Conservation (phyloP, 2,888 invertebrate species). For the Drosophila maculinotata region DNA sequence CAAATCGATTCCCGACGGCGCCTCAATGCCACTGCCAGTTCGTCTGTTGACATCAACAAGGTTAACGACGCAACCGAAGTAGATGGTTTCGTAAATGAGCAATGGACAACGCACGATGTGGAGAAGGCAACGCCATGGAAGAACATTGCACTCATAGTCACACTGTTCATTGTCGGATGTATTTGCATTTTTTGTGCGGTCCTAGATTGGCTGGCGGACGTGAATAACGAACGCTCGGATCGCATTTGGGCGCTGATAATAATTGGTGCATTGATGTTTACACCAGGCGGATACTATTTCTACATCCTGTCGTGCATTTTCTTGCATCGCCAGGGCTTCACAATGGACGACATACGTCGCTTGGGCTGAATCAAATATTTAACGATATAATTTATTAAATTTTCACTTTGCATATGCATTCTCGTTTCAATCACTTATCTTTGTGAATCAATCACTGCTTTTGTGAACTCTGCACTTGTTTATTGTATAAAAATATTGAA, state of each 20-base stretch:
- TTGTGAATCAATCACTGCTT: constrained; percentile 21
- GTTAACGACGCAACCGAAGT: constrained; percentile 32
- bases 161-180: constrained; percentile 51
- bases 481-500: constrained; percentile 75
- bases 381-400: constrained; percentile 14
- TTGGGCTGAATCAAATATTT: constrained; percentile 42
- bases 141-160: constrained; percentile 59
- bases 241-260: constrained; percentile 59
- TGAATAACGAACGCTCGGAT: constrained; percentile 45
- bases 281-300: constrained; percentile 67
- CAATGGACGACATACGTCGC: constrained; percentile 71
- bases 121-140: constrained; percentile 61
- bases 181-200: constrained; percentile 57
- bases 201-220: constrained; percentile 46
- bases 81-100: constrained; percentile 67
- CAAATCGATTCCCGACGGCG: constrained; percentile 60
- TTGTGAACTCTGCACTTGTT: constrained; percentile 46
- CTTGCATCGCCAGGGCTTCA: constrained; percentile 53
- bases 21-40: constrained; percentile 34
- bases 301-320: constrained; percentile 55
- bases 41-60: constrained; percentile 36
- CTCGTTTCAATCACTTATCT: constrained; percentile 27
- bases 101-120: constrained; percentile 46
- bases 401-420: constrained; percentile 25
- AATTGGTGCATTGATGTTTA: constrained; percentile 61